A percentile compares a stretch with the other conserved stretches of the same genome.
Evolutionary conservation across 30 jellyfish, hydroid and myxozoan species (phyloP).

Genomic region (Rhopilema esculentum): DNA sequence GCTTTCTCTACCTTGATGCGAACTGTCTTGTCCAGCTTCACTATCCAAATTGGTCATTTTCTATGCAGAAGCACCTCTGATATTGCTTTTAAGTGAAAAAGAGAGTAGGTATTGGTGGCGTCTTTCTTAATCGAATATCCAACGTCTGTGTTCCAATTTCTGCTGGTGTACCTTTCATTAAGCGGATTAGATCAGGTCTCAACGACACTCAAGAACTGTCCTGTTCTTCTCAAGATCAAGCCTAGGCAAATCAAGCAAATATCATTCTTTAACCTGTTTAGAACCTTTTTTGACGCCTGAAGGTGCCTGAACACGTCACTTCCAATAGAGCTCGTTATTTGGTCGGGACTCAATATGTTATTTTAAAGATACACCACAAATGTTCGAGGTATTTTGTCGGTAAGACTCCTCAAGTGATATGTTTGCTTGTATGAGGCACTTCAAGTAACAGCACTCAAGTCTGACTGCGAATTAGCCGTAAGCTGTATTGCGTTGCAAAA

Average conservation of each 20-base stretch:
- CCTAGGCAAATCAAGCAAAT: background rate
- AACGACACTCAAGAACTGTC: background rate
- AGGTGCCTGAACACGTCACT: background rate
- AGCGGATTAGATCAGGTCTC: background rate
- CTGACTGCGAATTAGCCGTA: too few relatives aligned
- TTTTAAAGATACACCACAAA: background rate
- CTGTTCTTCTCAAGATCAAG: background rate
- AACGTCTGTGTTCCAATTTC: background rate
- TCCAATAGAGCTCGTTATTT: background rate
- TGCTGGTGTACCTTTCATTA: background rate
- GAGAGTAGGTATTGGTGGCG: background rate
- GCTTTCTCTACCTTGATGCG: background rate
- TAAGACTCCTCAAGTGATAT: background rate
- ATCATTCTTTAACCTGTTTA: background rate
- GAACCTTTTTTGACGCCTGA: background rate
- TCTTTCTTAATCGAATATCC: background rate
- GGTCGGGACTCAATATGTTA: background rate
- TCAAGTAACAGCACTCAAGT: too few relatives aligned
- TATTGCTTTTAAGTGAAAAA: too few relatives aligned
- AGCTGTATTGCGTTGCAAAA: too few relatives aligned
- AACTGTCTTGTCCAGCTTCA: background rate
- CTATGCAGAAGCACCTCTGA: background rate
- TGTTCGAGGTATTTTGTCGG: background rate
- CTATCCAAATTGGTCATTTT: background rate
- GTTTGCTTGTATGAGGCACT: background rate